These are phyloP conservation scores for Leiothrix lutea DNA, from an alignment of 2,113 vertebrate genomes.

Conservation along the genomic window DNA sequence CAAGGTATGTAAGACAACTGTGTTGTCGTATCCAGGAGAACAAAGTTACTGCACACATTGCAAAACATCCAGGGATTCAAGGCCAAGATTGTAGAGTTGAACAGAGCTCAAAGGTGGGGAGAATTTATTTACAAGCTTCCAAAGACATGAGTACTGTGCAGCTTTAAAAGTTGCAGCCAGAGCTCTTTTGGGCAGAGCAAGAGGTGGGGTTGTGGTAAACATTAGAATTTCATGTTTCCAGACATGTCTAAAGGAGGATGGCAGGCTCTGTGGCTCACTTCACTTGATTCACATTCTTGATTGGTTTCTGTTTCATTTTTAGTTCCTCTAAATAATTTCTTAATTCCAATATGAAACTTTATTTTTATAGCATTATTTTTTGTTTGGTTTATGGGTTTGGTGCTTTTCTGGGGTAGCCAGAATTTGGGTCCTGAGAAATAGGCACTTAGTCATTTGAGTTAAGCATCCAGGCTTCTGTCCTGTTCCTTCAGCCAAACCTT, in stretches of 20 bases:
- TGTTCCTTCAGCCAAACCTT: background rate
- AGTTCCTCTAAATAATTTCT: background rate
- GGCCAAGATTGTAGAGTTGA: background rate
- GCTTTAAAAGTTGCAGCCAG: background rate
- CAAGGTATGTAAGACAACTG: background rate
- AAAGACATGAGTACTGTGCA: background rate
- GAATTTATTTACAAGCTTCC: background rate
- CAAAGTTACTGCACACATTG: background rate
- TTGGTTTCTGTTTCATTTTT: background rate
- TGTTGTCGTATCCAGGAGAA: background rate
- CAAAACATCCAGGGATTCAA: background rate
- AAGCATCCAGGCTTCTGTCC: background rate
- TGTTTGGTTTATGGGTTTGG: background rate
- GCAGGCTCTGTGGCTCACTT: background rate
- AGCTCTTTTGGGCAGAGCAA: background rate
- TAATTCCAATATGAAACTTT: background rate
- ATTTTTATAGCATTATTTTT: background rate
- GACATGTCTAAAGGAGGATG: background rate
- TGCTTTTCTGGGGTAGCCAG: background rate
- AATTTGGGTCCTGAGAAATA: background rate
- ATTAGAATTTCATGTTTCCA: background rate
- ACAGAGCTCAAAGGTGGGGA: background rate
- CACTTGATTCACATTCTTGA: background rate
- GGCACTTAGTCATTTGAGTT: background rate
- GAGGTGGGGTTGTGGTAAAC: background rate